Percentiles rank a stretch among this genome's conserved stretches.
Evolutionary conservation across 2,113 vertebrate species (phyloP).

Genomic region (Tenrec ecaudatus): DNA sequence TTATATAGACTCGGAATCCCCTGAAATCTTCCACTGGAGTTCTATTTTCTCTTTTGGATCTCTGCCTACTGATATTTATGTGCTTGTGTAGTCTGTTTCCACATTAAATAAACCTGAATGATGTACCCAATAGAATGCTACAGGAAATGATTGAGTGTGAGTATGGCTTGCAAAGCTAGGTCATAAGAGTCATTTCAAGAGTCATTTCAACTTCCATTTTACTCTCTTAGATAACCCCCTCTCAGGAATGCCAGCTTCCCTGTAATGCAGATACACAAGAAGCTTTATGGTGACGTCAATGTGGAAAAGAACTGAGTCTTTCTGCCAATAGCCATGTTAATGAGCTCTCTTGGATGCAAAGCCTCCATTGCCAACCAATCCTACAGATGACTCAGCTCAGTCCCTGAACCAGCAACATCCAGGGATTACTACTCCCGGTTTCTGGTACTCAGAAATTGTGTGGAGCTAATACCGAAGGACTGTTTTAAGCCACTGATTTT

Average conservation of each 20-base stretch:
- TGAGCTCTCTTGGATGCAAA: not conserved
- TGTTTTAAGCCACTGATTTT: constrained; percentile 4
- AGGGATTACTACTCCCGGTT: not conserved
- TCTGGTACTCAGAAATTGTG: not conserved
- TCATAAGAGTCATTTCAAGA: not conserved
- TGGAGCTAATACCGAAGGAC: not conserved
- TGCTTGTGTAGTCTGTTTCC: not conserved
- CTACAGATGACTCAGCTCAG: not conserved
- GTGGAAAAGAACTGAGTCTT: not conserved
- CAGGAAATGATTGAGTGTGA: not conserved
- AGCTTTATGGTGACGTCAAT: not conserved
- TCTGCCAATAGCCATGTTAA: not conserved
- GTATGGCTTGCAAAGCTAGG: not conserved
- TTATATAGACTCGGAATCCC: not conserved
- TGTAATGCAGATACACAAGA: not conserved
- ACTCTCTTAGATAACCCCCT: not conserved
- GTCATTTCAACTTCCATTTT: not conserved
- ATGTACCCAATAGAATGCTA: not conserved
- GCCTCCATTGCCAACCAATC: not conserved
- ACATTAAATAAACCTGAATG: not conserved
- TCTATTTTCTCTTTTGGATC: not conserved
- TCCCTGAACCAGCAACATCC: not conserved
- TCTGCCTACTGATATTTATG: not conserved
- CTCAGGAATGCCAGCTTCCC: not conserved
- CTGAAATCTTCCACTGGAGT: not conserved